These are phyloP conservation scores for Bathynomus jamesi DNA, from an alignment of 1,140 invertebrate species.

Conservation along the genomic window DNA sequence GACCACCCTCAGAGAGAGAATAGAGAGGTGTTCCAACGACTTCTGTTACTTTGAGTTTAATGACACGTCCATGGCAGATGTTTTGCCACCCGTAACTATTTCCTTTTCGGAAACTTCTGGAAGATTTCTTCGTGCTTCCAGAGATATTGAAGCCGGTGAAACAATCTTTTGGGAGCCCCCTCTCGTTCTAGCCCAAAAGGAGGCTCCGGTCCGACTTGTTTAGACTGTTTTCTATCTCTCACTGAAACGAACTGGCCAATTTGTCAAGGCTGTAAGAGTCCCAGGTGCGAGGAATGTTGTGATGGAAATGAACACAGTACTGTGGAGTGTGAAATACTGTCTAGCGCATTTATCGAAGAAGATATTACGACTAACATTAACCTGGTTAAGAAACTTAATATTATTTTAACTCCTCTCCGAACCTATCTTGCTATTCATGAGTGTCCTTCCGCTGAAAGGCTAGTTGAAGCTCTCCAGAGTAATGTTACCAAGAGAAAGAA, in stretches of 20 bases:
- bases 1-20: no score
- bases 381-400: conserved; percentile 10
- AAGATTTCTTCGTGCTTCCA: conserved; percentile 61
- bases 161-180: conserved; percentile 61
- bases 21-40: neutral
- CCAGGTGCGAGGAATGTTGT: conserved; percentile 56
- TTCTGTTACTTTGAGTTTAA: neutral
- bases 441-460: conserved; percentile 41
- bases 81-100: neutral
- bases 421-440: conserved; percentile 57
- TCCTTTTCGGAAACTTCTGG: conserved; percentile 41
- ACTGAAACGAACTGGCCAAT: conserved; percentile 36
- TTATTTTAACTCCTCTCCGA: conserved; percentile 50
- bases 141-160: conserved; percentile 64
- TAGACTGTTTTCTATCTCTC: conserved; percentile 21
- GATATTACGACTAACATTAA: neutral
- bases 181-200: conserved; percentile 56
- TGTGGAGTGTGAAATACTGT: conserved; percentile 20
- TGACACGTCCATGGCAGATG: neutral
- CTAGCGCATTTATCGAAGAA: neutral
- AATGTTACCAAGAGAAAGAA: conserved; percentile 9
- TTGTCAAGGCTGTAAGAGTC: conserved; percentile 57
- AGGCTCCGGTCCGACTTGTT: conserved; percentile 18
- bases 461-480: conserved; percentile 40
- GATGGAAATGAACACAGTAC: conserved; percentile 37